phyloP scores from a whole-genome alignment of 2,113 vertebrate genomes.

The Urocynchramus pylzowi region DNA sequence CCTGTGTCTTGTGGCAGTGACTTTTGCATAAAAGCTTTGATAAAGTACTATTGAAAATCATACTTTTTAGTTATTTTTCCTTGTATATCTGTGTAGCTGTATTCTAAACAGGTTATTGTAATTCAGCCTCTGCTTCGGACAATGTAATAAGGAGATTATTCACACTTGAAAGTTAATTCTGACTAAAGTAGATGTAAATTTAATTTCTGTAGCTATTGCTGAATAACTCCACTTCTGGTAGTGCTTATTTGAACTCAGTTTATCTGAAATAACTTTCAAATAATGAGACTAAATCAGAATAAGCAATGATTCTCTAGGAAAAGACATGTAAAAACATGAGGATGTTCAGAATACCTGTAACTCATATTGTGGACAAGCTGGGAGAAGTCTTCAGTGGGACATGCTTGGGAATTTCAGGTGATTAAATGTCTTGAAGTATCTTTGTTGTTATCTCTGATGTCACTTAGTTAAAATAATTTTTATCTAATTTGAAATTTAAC shows the following conservation, averaged over 20 bases:
- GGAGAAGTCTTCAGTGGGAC: neutral
- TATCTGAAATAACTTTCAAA: neutral
- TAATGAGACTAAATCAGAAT: neutral
- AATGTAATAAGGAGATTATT: neutral
- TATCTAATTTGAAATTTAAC: neutral
- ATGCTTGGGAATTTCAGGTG: neutral
- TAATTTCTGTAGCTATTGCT: neutral
- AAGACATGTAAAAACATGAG: neutral
- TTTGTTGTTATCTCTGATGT: neutral
- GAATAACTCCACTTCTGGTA: neutral
- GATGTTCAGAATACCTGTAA: neutral
- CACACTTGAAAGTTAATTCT: conserved; percentile 2
- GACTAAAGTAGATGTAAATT: conserved; percentile 3
- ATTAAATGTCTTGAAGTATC: neutral
- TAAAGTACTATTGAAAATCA: neutral
- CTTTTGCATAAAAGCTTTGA: neutral
- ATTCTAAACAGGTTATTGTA: neutral
- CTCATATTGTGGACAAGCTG: neutral
- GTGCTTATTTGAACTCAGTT: neutral
- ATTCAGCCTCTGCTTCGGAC: neutral
- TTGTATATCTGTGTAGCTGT: neutral
- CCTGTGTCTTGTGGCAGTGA: neutral
- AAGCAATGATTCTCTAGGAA: neutral
- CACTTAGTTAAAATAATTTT: neutral
- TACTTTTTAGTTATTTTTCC: neutral